phyloP scores from a whole-genome alignment of 2,797 vertebrate species.

The Gadopsis marmoratus region DNA sequence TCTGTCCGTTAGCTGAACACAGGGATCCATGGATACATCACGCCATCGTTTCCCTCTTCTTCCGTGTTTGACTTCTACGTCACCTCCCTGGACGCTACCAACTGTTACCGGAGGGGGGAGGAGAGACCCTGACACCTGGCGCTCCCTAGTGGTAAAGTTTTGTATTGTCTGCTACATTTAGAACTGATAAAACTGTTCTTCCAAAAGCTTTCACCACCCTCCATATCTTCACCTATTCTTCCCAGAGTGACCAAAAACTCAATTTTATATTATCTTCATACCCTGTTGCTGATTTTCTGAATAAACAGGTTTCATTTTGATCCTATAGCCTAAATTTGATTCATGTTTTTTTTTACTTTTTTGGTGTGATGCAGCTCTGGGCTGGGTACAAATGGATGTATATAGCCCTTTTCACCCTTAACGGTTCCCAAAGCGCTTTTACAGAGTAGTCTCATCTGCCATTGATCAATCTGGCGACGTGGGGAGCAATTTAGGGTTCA shows the following conservation, averaged over 20 bases:
- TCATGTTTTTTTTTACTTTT: background rate
- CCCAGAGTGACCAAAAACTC: background rate
- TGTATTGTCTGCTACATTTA: background rate
- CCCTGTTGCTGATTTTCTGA: background rate
- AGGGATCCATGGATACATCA: too few species aligned
- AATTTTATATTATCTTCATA: background rate
- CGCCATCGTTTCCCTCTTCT: background rate
- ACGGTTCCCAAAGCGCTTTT: too few species aligned
- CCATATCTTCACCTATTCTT: background rate
- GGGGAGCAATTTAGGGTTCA: too few species aligned
- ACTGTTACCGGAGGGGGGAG: background rate
- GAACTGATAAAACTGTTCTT: too few species aligned
- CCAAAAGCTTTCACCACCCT: too few species aligned
- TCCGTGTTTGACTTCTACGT: conserved; percentile 49
- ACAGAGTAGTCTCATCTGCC: too few species aligned
- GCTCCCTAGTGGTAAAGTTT: background rate
- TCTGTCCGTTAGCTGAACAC: accelerated
- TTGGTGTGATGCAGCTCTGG: background rate
- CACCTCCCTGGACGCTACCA: conserved; percentile 16
- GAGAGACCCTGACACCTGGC: background rate
- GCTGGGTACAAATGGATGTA: too few species aligned
- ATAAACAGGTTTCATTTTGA: background rate
- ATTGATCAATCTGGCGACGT: too few species aligned
- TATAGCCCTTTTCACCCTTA: too few species aligned
- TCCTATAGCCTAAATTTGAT: too few species aligned